Evolutionary conservation across 1,140 invertebrate genomes (phyloP), one percentile per base, ranked within the genome.

Genomic region (Gonatopus flavifemur): DNA sequence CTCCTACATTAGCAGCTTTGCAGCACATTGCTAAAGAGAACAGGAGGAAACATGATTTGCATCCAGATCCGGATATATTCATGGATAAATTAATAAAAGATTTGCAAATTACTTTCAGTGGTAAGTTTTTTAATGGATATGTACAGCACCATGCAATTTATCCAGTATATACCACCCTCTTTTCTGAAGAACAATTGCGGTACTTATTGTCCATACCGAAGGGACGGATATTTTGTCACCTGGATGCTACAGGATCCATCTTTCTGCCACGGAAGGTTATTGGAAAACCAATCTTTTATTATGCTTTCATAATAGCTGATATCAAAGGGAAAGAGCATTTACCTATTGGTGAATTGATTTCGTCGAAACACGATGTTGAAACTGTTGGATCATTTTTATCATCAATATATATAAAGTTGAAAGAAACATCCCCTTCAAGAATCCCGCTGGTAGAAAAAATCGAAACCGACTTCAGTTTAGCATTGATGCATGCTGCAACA

Each of bases 191-290:
- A 35, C 48, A 50, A 42, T 19, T 50, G 15, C 25, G 9, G 16
- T 20, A 38, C 7, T 13, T 42, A 3, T 5, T 15, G 6, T 4
- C 30, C 2, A 7, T 42, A 13, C 6, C 13, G 7, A 21, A 30
- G 15, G 31, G n/a, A 8, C 13, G 13, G 3, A 16, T 42, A 3
- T 50, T 50, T 50, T 13, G 7, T 5, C 30, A 43, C 25, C 13
- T 50, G 3, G 48, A 50, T 32, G 39, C 48, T 21, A 50, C 38
- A 5, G 48, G 48, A 30, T 42, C 38, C 9, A 32, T 50, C 32
- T 33, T 41, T 16, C 7, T 8, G 10, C 38, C 4, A 22, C 24
- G 28, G 5, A 6, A 3, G 4, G 28, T 13, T 19, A 19, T 15
- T 13, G 18, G 33, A 7, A 32, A 31, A 15, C 21, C 12, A 18